Evolutionary conservation across 37 sponge, comb jelly and placozoan genomes (phyloP), one percentile per base, ranked within the genome.

Genomic region (Diacarnus erythraeanus): DNA sequence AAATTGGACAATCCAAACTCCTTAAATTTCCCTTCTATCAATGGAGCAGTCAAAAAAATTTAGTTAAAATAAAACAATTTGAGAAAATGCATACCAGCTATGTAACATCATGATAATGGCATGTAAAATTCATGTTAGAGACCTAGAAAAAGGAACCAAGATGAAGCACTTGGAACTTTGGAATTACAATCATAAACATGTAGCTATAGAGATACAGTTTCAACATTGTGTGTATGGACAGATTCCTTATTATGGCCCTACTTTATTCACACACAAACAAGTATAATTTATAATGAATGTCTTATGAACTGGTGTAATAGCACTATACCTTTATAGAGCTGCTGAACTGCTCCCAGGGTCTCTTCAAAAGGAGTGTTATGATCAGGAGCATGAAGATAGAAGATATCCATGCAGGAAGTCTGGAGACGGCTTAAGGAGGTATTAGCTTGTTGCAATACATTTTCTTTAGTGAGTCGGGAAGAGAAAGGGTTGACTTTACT

Each of bases 321-420:
- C 21, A 35, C 20, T 60, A 37, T 10, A 92, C 93, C 95, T 41
- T 66, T 47, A 70, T 94, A 85, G 12, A 97, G 83, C 35, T 88
- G 59, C 66, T 97, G 83, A 2, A 83, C 84, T 26, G 85, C 97
- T 8, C 31, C 43, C 34, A 97, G 87, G 33, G 97, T 94, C 63
- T 97, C 97, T 66, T 90, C 83, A 37, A 97, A 80, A 27, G 91
- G 91, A 21, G 92, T 93, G 42, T 86, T 70, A 71, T 90, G 94
- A 76, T 93, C 94, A 36, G 97, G 97, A 25, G 78, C 84, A 80
- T 97, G 97, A 39, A 97, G 81, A 63, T 97, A 97, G 66, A 93
- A 86, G 29, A 97, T 73, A 66, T 97, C 97, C 61, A 91, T 82
- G 41, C 74, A 72, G 4, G 92, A 42, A 21, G 64, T 44, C 72